These are phyloP conservation scores for Amblyteles armatorius DNA, from an alignment of 2,888 invertebrate genomes.

Conservation along the genomic window DNA sequence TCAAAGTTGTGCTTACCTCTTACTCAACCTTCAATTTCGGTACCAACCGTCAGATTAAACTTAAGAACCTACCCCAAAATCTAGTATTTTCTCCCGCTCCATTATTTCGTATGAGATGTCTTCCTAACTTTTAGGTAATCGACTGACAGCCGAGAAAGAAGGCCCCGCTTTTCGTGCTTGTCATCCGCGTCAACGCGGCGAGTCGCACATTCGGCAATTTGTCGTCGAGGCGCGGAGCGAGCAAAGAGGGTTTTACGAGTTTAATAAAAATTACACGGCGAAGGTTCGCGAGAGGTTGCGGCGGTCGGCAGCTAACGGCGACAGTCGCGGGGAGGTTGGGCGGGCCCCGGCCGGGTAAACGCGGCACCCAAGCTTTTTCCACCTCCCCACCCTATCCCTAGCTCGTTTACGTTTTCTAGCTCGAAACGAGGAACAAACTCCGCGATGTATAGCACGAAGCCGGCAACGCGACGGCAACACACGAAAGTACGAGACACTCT, in stretches of 20 bases:
- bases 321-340: conserved; percentile 19
- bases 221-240: conserved; percentile 74
- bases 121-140: background rate
- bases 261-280: conserved; percentile 76
- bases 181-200: conserved; percentile 27
- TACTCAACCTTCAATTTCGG: too few species aligned
- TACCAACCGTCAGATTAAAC: too few species aligned
- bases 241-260: conserved; percentile 75
- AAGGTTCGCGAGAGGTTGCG: conserved; percentile 36
- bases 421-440: conserved; percentile 44
- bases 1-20: background rate
- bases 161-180: background rate
- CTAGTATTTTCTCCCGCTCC: background rate
- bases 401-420: conserved; percentile 53
- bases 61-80: too few species aligned
- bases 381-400: conserved; percentile 7
- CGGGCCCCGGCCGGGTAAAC: conserved; percentile 46
- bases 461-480: conserved; percentile 18
- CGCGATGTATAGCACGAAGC: conserved; percentile 30
- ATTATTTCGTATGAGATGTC: background rate
- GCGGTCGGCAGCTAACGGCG: conserved; percentile 43
- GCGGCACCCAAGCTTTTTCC: conserved; percentile 53
- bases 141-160: background rate
- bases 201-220: conserved; percentile 71
- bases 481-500: conserved; percentile 57